phyloP scores from a whole-genome alignment of 2,113 vertebrate genomes.

The Solenodon paradoxus region DNA sequence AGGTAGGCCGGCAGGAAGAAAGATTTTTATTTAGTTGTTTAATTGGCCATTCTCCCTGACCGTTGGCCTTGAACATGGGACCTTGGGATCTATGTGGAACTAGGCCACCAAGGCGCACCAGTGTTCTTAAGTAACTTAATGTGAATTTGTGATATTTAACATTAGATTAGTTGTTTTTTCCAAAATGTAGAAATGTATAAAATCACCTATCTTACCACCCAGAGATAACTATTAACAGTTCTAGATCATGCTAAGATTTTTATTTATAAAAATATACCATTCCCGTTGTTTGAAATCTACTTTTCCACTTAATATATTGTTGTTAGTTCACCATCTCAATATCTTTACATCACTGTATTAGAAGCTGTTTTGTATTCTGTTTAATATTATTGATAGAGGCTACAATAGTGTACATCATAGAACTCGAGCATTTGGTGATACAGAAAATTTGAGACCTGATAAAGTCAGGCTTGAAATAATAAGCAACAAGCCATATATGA shows the following conservation, averaged over 20 bases:
- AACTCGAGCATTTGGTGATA: not conserved
- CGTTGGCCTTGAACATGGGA: too few species aligned
- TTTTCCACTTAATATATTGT: not conserved
- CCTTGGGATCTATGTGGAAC: too few species aligned
- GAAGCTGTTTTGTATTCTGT: not conserved
- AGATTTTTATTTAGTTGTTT: too few species aligned
- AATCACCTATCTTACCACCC: not conserved
- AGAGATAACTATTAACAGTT: not conserved
- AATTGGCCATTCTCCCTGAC: too few species aligned
- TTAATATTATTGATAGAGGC: not conserved
- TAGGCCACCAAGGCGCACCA: too few species aligned
- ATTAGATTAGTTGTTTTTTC: not conserved
- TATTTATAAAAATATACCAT: not conserved
- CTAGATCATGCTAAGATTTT: not conserved
- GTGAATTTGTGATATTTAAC: not conserved
- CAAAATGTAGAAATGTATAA: not conserved
- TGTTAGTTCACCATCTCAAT: not conserved
- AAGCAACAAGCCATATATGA: conserved; percentile 81
- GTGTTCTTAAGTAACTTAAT: not conserved
- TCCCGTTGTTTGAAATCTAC: not conserved
- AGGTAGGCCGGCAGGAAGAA: too few species aligned
- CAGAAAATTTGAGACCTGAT: conserved; percentile 69
- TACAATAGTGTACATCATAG: not conserved
- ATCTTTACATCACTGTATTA: not conserved
- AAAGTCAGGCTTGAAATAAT: conserved; percentile 87